Evolutionary conservation across 1,140 invertebrate genomes (phyloP), one percentile per base, ranked within the genome.

Genomic region (Luehdorfia chinensis): DNA sequence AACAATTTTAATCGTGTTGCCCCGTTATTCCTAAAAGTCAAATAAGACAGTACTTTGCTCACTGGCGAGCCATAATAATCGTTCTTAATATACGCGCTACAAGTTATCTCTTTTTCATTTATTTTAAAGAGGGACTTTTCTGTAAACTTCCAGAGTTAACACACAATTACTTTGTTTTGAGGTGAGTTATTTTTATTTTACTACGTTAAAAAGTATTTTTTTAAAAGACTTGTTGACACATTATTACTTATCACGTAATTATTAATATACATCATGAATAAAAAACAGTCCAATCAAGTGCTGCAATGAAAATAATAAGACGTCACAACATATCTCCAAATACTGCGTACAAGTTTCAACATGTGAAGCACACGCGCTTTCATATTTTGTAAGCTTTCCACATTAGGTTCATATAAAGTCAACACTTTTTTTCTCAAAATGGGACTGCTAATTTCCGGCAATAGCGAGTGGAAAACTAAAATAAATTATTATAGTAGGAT

Each of bases 71-170:
- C 7, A n/a, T n/a, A 43, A 25, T 44, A 30, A n/a, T n/a, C 25
- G 25, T 23, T 14, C 12, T 30, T n/a, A 37, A 48, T n/a, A 37
- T 9, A 43, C 47, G 55, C 46, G 43, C 54, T 60, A 32, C n/a
- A 53, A 52, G 65, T 63, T 59, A 64, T 53, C 47, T 63, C 52
- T 66, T 68, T 68, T 66, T 66, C 53, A 63, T 63, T 53, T 37
- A 47, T 63, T 68, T 61, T 58, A 63, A 67, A 71, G 64, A 59
- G 68, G 63, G 60, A 63, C 59, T 63, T 50, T 52, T 51, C 47
- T 51, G 41, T 16, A 47, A 27, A 51, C 12, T 27, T 1, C 46
- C 37, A 34, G 55, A 46, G 51, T 16, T 45, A 39, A 31, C 47
- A 60, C 49, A 61, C 59, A 55, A 16, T 51, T 49, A 46, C 15